phyloP scores from a whole-genome alignment of 2,888 invertebrate genomes.

The Synergus japonicus region DNA sequence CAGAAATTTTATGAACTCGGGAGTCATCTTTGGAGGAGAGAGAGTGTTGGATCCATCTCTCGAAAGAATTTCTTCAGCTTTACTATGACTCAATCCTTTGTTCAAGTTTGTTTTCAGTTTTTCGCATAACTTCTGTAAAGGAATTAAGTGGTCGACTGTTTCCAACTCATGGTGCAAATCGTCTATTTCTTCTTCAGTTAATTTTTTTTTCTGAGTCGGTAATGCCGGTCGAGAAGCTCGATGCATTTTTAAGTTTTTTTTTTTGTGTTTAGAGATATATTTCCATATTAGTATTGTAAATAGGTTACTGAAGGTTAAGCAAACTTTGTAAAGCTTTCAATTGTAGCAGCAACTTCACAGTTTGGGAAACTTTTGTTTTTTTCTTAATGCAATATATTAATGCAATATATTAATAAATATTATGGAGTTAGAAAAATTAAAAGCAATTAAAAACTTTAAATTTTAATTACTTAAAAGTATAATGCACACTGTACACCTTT shows the following conservation, averaged over 20 bases:
- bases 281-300: neutral
- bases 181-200: conserved; percentile 66
- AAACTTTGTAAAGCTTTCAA: neutral
- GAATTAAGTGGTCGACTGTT: conserved; percentile 70
- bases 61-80: conserved; percentile 80
- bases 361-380: neutral
- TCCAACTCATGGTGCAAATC: conserved; percentile 71
- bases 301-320: neutral
- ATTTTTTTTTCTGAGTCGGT: conserved; percentile 58
- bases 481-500: too few relatives aligned
- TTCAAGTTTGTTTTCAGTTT: conserved; percentile 64
- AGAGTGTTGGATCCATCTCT: conserved; percentile 86
- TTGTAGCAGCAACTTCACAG: neutral
- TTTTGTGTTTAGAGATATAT: neutral
- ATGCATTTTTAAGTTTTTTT: conserved; percentile 10
- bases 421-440: too few relatives aligned
- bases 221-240: neutral
- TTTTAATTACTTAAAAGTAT: too few relatives aligned
- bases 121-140: conserved; percentile 64
- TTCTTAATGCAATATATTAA: too few relatives aligned
- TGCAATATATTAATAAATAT: too few relatives aligned
- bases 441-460: too few relatives aligned
- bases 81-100: conserved; percentile 81
- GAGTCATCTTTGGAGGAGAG: conserved; percentile 85
- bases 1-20: conserved; percentile 85